phyloP scores from a whole-genome alignment of 2,113 vertebrate genomes.

The Odocoileus hemionus region DNA sequence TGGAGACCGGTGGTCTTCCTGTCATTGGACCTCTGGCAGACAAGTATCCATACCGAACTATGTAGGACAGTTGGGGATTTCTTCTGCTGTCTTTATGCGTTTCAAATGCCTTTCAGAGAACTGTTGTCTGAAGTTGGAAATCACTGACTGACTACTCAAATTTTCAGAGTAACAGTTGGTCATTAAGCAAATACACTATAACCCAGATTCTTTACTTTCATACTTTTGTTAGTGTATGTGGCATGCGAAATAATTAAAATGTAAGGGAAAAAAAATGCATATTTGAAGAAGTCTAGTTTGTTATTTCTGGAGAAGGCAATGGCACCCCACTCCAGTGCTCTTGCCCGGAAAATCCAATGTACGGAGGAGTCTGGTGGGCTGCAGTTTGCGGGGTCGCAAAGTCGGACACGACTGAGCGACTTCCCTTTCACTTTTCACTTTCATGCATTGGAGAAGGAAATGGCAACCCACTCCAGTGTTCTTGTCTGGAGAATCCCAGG shows the following conservation, averaged over 20 bases:
- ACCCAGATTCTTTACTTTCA: not conserved
- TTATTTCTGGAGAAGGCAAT: no score
- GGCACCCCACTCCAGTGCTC: no score
- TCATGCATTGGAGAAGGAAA: no score
- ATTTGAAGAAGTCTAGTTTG: not conserved
- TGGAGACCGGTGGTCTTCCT: not conserved
- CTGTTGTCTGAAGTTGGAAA: not conserved
- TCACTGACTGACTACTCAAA: not conserved
- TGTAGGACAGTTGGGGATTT: not conserved
- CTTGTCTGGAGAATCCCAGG: no score
- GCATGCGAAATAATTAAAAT: not conserved
- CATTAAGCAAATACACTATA: not conserved
- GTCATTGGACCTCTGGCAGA: not conserved
- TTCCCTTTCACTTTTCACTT: no score
- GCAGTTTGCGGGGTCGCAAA: accelerated
- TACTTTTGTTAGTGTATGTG: not conserved
- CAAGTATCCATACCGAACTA: not conserved
- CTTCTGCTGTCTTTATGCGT: not conserved
- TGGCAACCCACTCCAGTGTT: no score
- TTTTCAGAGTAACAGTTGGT: not conserved
- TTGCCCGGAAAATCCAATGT: no score
- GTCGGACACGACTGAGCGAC: no score
- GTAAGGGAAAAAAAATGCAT: not conserved
- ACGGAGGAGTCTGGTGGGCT: no score
- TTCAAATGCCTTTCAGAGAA: not conserved